Evolutionary conservation across 1,140 invertebrate genomes (phyloP), one percentile per base, ranked within the genome.

Genomic region (Drosophila baimaii): DNA sequence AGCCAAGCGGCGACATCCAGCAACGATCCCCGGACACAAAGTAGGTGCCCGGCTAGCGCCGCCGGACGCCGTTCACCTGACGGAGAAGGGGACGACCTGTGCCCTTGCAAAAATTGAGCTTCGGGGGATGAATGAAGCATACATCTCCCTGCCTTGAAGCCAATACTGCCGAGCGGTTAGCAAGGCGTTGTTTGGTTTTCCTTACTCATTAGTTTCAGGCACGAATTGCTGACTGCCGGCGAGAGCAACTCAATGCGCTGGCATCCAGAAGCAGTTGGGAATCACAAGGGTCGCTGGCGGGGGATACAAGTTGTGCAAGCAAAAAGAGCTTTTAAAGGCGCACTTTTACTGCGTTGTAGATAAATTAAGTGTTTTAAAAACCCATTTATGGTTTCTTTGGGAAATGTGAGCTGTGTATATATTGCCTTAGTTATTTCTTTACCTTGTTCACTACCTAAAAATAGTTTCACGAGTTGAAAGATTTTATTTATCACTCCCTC

Each of bases 161-260:
- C 74, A 91, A 77, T 31, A 57, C 90, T 71, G 63, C 90, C 90
- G 54, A 90, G 90, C 83, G 63, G 63, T 91, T 82, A 88, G 81
- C 90, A 91, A 80, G 90, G 90, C 78, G 4, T 52, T 15, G 23
- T 80, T 89, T 90, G 90, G 84, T 91, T 91, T 90, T 91, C 90
- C 90, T 91, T 91, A 91, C 88, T 91, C 82, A 86, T 91, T 91
- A 79, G 77, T 81, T 91, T 83, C 77, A 89, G 89, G 81, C 86
- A 92, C 89, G 63, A 85, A 23, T 79, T 39, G 15, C 0, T 0
- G 10, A 0, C 13, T 4, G 21, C n/a, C 15, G 13, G 39, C n/a
- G 7, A 10, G 5, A 10, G 13, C 66, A 47, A 52, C 17, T 41
- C 54, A 8, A 41, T 72, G 54, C 23, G 1, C n/a, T 10, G 12